phyloP scores from a whole-genome alignment of 2,888 invertebrate species.

The Athalia circularis region DNA sequence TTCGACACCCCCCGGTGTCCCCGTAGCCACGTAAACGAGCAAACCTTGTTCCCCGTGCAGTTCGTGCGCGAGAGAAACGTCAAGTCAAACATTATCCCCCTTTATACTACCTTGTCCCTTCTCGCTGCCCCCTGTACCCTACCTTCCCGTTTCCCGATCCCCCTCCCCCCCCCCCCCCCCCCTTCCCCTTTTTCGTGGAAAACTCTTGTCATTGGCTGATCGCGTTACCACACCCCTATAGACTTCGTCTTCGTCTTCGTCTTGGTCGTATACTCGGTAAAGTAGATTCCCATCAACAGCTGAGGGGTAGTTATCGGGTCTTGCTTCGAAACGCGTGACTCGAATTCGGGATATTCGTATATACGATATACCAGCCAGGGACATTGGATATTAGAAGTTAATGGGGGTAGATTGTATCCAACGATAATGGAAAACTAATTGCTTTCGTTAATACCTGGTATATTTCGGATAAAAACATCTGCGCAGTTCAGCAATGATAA shows the following conservation, averaged over 20 bases:
- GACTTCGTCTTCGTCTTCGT: not conserved
- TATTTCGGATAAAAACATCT: too few species aligned
- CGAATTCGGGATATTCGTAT: slow-evolving; percentile 6
- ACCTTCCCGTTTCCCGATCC: not conserved
- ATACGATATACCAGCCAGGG: not conserved
- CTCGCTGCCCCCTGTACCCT: not conserved
- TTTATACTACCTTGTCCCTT: not conserved
- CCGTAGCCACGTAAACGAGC: too few species aligned
- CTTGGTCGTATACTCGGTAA: slow-evolving; percentile 14
- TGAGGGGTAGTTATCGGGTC: slow-evolving; percentile 42
- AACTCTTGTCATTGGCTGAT: slow-evolving; percentile 33
- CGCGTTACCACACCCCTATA: slow-evolving; percentile 16
- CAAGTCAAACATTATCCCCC: not conserved
- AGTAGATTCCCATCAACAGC: slow-evolving; percentile 40
- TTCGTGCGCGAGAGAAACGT: not conserved
- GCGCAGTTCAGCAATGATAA: not conserved
- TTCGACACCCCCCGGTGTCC: too few species aligned
- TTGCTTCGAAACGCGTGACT: slow-evolving; percentile 34
- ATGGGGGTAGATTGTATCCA: slow-evolving; percentile 42
- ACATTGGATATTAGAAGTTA: slow-evolving; percentile 38
- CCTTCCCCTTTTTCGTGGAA: not conserved
- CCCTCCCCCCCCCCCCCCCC: not conserved
- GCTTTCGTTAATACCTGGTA: slow-evolving; percentile 1
- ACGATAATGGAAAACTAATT: slow-evolving; percentile 44
- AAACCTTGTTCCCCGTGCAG: too few species aligned